These are phyloP conservation scores for Orthosia gracilis DNA, from an alignment of 2,888 invertebrate species.

Conservation along the genomic window DNA sequence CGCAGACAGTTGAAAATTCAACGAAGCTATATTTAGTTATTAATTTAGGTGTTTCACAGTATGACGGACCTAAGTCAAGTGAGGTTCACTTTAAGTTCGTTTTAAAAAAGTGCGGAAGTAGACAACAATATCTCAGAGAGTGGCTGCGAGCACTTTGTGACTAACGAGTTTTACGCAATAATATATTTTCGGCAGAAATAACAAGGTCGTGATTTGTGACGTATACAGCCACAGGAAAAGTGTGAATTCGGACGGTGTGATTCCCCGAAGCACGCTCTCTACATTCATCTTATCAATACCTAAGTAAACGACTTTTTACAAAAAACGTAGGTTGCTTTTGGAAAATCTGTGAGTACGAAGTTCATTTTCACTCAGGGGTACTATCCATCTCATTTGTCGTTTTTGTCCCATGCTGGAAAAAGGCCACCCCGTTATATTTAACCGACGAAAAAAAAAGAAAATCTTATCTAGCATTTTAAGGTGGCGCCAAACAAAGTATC, in stretches of 20 bases:
- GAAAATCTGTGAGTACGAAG: not conserved
- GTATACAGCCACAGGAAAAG: conserved; percentile 14
- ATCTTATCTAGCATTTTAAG: too few relatives aligned
- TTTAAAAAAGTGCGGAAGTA: conserved; percentile 59
- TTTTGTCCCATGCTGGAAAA: not conserved
- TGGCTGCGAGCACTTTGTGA: conserved; percentile 51
- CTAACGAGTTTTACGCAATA: conserved; percentile 51
- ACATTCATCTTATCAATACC: not conserved
- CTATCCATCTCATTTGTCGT: not conserved
- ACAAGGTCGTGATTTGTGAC: conserved; percentile 51
- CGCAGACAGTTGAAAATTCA: not conserved
- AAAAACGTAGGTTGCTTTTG: not conserved
- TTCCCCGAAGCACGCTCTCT: conserved; percentile 31
- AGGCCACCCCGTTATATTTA: too few relatives aligned
- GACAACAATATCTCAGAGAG: conserved; percentile 34
- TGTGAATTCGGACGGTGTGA: conserved; percentile 27
- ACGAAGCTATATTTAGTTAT: not conserved
- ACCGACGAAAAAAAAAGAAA: too few relatives aligned
- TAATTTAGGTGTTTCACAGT: not conserved
- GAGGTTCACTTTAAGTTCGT: conserved; percentile 16
- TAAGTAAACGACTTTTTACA: not conserved
- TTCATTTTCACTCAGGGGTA: too few relatives aligned
- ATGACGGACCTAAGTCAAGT: not conserved
- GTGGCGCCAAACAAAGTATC: too few relatives aligned
- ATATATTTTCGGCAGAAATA: conserved; percentile 35